These are phyloP conservation scores for Oxytorus armatus DNA, from an alignment of 2,888 invertebrate species.

Conservation along the genomic window DNA sequence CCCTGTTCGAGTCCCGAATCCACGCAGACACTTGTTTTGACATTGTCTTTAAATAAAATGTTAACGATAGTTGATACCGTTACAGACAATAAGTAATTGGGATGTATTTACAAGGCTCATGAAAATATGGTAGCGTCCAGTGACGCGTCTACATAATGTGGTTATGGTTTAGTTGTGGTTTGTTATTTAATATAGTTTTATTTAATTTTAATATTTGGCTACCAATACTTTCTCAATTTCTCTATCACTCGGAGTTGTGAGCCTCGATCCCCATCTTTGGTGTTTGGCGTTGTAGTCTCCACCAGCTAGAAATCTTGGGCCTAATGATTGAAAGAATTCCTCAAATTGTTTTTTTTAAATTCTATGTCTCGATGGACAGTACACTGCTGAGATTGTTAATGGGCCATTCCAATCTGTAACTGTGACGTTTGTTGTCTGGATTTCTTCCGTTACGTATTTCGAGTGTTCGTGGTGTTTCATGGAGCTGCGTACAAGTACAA, in stretches of 20 bases:
- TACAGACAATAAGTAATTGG: no score
- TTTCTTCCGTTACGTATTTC: constrained; percentile 40
- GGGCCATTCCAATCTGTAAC: constrained; percentile 42
- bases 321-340: constrained; percentile 59
- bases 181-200: no score
- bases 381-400: constrained; percentile 53
- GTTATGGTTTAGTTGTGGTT: no score
- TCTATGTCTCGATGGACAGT: constrained; percentile 55
- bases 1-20: no score
- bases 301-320: constrained; percentile 59
- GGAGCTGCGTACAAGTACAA: constrained; percentile 63
- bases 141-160: no score
- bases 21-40: no score
- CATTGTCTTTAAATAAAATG: no score
- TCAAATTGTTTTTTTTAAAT: constrained; percentile 46
- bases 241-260: constrained; percentile 56
- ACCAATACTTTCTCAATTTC: constrained; percentile 46
- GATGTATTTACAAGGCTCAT: no score
- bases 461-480: constrained; percentile 65
- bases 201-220: constrained; percentile 10
- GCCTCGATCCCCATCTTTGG: constrained; percentile 69
- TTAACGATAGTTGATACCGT: no score
- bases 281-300: constrained; percentile 68
- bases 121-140: no score
- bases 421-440: constrained; percentile 66